Conservation (phyloP, 1,140 invertebrate genomes). For the Euglossa dilemma region DNA sequence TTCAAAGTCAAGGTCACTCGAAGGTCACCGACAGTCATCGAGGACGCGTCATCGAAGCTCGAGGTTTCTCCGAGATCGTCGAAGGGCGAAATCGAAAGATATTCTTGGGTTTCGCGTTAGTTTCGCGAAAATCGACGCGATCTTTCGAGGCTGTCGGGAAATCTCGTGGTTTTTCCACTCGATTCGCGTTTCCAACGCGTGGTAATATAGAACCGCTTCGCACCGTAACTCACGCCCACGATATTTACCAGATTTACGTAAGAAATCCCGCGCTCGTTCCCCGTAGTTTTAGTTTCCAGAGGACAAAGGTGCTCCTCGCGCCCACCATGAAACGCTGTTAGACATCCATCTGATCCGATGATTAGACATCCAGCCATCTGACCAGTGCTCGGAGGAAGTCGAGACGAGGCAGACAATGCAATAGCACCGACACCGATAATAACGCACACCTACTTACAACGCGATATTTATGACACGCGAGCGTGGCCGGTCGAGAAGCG, state of each 20-base stretch:
- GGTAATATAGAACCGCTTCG: too few relatives aligned
- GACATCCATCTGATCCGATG: neutral
- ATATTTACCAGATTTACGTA: neutral
- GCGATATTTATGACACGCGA: conserved; percentile 14
- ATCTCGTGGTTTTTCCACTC: neutral
- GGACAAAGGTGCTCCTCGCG: conserved; percentile 17
- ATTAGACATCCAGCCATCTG: conserved; percentile 22
- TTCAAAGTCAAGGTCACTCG: too few relatives aligned
- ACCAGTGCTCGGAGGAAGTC: neutral
- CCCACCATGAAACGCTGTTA: conserved; percentile 7
- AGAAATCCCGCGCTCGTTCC: neutral
- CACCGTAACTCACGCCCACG: neutral
- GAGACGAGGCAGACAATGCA: neutral
- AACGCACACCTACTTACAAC: neutral
- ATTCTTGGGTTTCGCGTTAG: too few relatives aligned
- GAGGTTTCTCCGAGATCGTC: too few relatives aligned
- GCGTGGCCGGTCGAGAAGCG: neutral
- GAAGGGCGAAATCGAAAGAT: too few relatives aligned
- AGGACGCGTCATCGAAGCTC: too few relatives aligned
- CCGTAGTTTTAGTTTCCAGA: neutral
- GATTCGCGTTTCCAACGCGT: neutral
- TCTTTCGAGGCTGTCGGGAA: too few relatives aligned
- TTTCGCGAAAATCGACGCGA: too few relatives aligned
- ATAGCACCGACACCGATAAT: conserved; percentile 1
- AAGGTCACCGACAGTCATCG: too few relatives aligned